Percentiles rank a stretch among this genome's conserved stretches.
Evolutionary conservation across 2,113 vertebrate species (phyloP).

Genomic region (Dipodomys merriami): DNA sequence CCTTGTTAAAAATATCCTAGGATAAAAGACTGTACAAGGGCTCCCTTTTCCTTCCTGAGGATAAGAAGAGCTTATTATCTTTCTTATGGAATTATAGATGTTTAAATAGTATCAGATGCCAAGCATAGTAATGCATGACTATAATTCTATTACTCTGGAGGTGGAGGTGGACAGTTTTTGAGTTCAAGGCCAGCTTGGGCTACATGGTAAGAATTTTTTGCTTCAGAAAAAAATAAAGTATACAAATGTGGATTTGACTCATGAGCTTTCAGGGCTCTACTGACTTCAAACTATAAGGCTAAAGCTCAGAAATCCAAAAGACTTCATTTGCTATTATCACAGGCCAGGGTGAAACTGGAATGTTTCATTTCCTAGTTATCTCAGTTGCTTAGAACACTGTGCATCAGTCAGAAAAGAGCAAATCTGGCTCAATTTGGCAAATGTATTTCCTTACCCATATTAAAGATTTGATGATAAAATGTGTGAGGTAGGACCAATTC

Average conservation of each 20-base stretch:
- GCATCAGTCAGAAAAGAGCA: background rate
- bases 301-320: background rate
- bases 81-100: background rate
- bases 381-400: background rate
- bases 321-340: background rate
- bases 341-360: background rate
- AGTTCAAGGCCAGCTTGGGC: background rate
- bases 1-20: slow-evolving; percentile 19
- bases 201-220: background rate
- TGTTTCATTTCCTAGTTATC: slow-evolving; percentile 38
- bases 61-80: slow-evolving; percentile 23
- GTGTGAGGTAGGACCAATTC: background rate
- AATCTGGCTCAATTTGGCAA: slow-evolving; percentile 21
- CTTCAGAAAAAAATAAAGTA: background rate
- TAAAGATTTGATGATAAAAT: background rate
- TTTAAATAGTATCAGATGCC: background rate
- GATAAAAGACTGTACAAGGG: background rate
- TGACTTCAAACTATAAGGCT: background rate
- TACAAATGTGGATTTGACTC: background rate
- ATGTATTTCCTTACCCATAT: background rate
- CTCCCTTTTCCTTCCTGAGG: background rate
- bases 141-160: background rate
- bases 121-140: background rate
- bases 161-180: background rate
- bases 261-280: background rate